Base-by-base conservation (phyloP, 2,888 invertebrate species). In the Drosophila meridiana region DNA sequence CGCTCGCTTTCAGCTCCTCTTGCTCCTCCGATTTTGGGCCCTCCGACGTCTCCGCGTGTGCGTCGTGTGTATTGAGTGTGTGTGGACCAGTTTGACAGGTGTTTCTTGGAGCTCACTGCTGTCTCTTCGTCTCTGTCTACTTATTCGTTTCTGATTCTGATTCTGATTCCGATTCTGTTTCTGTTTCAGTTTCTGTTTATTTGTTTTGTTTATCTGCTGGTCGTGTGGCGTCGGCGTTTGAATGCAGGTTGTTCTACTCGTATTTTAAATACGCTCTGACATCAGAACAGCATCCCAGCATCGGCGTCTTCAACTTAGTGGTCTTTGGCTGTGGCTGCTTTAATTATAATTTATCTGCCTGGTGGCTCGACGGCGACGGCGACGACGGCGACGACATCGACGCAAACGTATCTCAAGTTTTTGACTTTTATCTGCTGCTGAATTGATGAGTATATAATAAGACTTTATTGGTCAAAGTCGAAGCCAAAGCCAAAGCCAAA, bases 41-140 rank as follows among this genome's bases (percentile, higher is more conserved):
- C 58, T 58, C 69, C 26, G 69, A 53, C 45, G 13, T 45, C 42
- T 38, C 48, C 47, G 67, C 69, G 52, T 66, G 69, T 73, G 68
- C 59, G 69, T 53, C 52, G 50, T 60, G 45, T 60, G 61, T 52
- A 69, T 58, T 60, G 70, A 61, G 20, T 55, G 55, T 75, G 57
- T 73, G 77, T 86, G 92, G 90, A 90, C 91, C 92, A 87, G 91
- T 91, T 91, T 92, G 91, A 91, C 91, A 91, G 91, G 91, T 91
- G 91, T 91, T 92, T 91, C 91, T 87, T 83, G 82, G 87, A 86
- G 84, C 84, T 89, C 83, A 74, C 87, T 85, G 86, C 85, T 88
- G 85, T 85, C 68, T 50, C 53, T 57, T 20, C 40, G 42, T 28
- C 47, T 62, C 56, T 28, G 42, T 66, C 52, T 53, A 43, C 26